Evolutionary conservation across 2,888 invertebrate genomes (phyloP), one percentile per base, ranked within the genome.

Genomic region (Pyrocoelia pectoralis): DNA sequence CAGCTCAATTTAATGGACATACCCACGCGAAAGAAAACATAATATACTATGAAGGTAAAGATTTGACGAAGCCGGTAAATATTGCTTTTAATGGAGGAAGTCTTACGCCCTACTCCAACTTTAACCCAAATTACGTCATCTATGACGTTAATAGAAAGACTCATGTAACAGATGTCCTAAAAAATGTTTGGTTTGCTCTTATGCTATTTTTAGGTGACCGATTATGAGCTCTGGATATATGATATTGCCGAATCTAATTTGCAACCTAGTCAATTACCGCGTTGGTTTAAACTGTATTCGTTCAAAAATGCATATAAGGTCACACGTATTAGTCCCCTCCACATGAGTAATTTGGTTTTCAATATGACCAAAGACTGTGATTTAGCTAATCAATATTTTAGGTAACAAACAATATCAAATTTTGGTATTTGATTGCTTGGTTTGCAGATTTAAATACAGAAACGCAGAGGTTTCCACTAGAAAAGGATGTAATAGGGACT

Each of bases 21-120:
- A 89, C 89, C 0, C 94, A 94, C 76, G 84, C 84, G 1, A 93
- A 94, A 72, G 89, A 90, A 76, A 86, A 91, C 73, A 86, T 87
- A 72, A 80, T 94, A 53, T 89, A 89, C 77, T 93, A 90, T 75
- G 84, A 84, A 61, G 73, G 78, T 1, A 76, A 83, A 1, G 82
- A 85, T 40, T 83, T 83, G 5, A 78, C 79, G 0, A 76, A 83
- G 41, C 85, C 94, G 0, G 83, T 87, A 3, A 88, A 85, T 65
- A 84, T 94, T 2, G 89, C 90, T 3, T 95, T 91, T 86, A 90
- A 93, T 55, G 91, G 89, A 0, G 94, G 94, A 17, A 90, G 92
- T 73, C 82, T 92, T 12, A 94, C 95, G 0, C 82, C 91, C 0
- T 94, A 67, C 38, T 48, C 53, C 38, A 56, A 68, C 19, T 14